These are phyloP conservation scores for Zaprionus kolodkinae DNA, from an alignment of 1,140 invertebrate genomes.

Conservation along the genomic window DNA sequence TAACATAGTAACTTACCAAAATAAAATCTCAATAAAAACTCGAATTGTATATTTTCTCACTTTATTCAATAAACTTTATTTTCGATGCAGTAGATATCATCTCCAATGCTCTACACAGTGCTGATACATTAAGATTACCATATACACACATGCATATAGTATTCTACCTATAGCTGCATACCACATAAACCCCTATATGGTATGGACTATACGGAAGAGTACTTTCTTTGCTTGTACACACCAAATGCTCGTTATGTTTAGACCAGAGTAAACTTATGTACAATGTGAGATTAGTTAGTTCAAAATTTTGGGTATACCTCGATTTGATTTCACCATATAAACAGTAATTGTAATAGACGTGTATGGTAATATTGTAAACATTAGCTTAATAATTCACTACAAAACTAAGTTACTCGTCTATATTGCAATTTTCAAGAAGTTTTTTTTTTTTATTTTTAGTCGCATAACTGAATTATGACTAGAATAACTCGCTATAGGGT, in stretches of 20 bases:
- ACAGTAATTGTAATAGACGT: conserved; percentile 55
- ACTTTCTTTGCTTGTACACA: conserved; percentile 67
- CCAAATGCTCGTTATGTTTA: conserved; percentile 70
- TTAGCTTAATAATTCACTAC: conserved; percentile 54
- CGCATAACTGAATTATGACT: conserved; percentile 58
- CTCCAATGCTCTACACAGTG: conserved; percentile 25
- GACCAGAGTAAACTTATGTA: conserved; percentile 58
- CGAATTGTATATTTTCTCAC: conserved; percentile 10
- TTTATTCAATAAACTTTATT: conserved; percentile 67
- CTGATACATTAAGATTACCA: conserved; percentile 26
- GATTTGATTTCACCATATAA: conserved; percentile 16
- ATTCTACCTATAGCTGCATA: conserved; percentile 8
- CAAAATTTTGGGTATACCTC: conserved; percentile 24
- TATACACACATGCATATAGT: conserved; percentile 24
- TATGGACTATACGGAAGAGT: conserved; percentile 12
- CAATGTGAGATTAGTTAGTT: conserved; percentile 56
- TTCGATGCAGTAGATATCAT: conserved; percentile 37
- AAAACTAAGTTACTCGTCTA: conserved; percentile 66
- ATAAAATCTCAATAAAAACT: background rate
- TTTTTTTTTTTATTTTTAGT: background rate
- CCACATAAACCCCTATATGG: conserved; percentile 1
- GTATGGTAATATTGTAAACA: conserved; percentile 36
- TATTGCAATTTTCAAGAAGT: conserved; percentile 63
- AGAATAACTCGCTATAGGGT: conserved; percentile 54
- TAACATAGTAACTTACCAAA: background rate